Base-by-base conservation (phyloP, 1,140 invertebrate genomes). In the Pseudomyrmex cubaensis region DNA sequence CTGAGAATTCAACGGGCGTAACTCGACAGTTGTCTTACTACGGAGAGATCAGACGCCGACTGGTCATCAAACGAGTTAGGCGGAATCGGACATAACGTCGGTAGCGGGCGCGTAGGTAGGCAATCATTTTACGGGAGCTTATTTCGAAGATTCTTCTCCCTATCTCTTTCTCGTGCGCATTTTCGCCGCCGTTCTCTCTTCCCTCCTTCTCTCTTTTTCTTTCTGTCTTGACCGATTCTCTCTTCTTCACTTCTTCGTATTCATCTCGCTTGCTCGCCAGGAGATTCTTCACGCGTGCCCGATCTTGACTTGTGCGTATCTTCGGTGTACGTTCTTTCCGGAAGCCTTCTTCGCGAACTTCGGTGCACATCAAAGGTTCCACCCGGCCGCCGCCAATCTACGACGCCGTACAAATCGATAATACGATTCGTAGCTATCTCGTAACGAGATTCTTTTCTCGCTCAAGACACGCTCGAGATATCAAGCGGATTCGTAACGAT, bases 51-150 rank as follows among this genome's bases (percentile, higher is more conserved):
- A 22, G 54, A 70, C 15, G 48, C 35, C 12, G 25, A n/a, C 64
- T 61, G 66, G 59, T 57, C 35, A 80, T 80, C 66, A 70, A 86
- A 25, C 83, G 57, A 89, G 85, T 83, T 69, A 80, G 72, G 73
- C 78, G 73, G 86, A 87, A 89, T 83, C 48, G 75, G 64, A 82
- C 59, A 66, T 73, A 69, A 76, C 10, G 62, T 63, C 57, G 52
- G 88, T 82, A 85, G 77, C 84, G 75, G 57, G 52, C 62, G 82
- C 69, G 77, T 88, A 89, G 87, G 72, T 80, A 80, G 76, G 67
- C 87, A 89, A 90, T 90, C 85, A 90, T 90, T 90, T 88, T 85
- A 83, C 89, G 80, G 83, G 72, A 86, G 80, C 83, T 90, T 90
- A 90, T 90, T 90, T 87, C 87, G 74, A 87, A 22, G 72, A 85